A percentile compares a stretch with the other conserved stretches of the same genome.
Evolutionary conservation across 2,888 invertebrate species (phyloP).

Genomic region (Mesochorus sp.): DNA sequence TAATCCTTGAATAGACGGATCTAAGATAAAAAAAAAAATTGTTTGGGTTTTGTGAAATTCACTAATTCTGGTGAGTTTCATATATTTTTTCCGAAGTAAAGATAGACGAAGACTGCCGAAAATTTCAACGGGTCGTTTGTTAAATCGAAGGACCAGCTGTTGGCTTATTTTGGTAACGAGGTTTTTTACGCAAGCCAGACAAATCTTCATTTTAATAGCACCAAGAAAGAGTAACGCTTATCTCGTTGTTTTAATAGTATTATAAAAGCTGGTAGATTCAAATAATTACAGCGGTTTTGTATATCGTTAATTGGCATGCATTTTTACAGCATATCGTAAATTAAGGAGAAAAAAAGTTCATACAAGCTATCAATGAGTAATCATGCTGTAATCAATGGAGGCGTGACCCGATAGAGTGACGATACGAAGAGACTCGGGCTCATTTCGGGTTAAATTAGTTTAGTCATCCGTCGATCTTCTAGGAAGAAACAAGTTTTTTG

Average conservation of each 20-base stretch:
- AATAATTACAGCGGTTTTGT: too few relatives aligned
- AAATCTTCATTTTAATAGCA: slow-evolving; percentile 1
- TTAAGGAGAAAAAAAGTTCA: background rate
- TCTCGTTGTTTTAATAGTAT: too few relatives aligned
- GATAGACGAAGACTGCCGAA: background rate
- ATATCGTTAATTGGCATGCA: too few relatives aligned
- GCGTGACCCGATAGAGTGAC: background rate
- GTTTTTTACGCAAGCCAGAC: slow-evolving; percentile 14
- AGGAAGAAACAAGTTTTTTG: slow-evolving; percentile 3
- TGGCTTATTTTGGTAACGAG: slow-evolving; percentile 7
- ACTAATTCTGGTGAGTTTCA: too few relatives aligned
- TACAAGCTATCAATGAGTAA: background rate
- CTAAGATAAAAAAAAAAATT: slow-evolving; percentile 79
- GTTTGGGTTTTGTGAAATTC: background rate
- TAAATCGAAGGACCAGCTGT: slow-evolving; percentile 29
- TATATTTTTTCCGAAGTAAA: slow-evolving; percentile 8
- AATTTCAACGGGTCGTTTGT: background rate
- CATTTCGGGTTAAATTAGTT: background rate
- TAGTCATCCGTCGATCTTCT: background rate
- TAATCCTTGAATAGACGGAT: slow-evolving; percentile 92
- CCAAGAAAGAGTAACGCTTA: background rate
- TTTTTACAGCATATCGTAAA: background rate
- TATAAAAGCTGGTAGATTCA: too few relatives aligned
- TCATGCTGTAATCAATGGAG: background rate
- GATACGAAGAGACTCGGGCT: background rate